Conservation (phyloP, 2,888 invertebrate genomes). For the Drosophila histrio region DNA sequence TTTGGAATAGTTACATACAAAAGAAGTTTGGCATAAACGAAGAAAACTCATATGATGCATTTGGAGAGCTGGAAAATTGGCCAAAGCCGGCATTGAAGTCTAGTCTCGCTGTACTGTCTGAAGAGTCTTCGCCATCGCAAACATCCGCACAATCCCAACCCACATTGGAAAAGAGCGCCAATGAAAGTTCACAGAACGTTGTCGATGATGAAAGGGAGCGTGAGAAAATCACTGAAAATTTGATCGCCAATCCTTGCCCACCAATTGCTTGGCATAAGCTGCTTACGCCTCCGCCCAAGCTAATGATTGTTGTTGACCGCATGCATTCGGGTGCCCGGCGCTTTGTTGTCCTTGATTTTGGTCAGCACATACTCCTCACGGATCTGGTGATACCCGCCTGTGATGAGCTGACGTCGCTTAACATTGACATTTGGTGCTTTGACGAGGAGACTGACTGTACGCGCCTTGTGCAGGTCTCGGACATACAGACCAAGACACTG, state of each 20-base stretch:
- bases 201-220: constrained; percentile 49
- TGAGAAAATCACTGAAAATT: constrained; percentile 58
- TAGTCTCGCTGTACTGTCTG: constrained; percentile 37
- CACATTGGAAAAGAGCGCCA: constrained; percentile 3
- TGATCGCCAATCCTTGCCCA: constrained; percentile 60
- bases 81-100: constrained; percentile 39
- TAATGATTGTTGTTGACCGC: constrained; percentile 94
- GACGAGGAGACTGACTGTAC: constrained; percentile 94
- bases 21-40: constrained; percentile 63
- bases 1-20: constrained; percentile 65
- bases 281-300: constrained; percentile 91
- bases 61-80: constrained; percentile 54
- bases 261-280: constrained; percentile 91
- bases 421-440: constrained; percentile 95
- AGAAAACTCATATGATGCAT: constrained; percentile 37
- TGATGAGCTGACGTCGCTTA: constrained; percentile 92
- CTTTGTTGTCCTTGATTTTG: constrained; percentile 96
- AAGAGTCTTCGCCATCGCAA: constrained; percentile 38
- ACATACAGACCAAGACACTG: constrained; percentile 94
- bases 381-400: constrained; percentile 93
- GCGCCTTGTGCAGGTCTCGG: constrained; percentile 92
- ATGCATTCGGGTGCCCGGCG: constrained; percentile 97
- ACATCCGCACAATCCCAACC: constrained; percentile 33
- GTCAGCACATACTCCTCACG: constrained; percentile 92
- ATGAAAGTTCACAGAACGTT: constrained; percentile 32